phyloP scores from a whole-genome alignment of 2,113 vertebrate genomes.

The Daboia siamensis region DNA sequence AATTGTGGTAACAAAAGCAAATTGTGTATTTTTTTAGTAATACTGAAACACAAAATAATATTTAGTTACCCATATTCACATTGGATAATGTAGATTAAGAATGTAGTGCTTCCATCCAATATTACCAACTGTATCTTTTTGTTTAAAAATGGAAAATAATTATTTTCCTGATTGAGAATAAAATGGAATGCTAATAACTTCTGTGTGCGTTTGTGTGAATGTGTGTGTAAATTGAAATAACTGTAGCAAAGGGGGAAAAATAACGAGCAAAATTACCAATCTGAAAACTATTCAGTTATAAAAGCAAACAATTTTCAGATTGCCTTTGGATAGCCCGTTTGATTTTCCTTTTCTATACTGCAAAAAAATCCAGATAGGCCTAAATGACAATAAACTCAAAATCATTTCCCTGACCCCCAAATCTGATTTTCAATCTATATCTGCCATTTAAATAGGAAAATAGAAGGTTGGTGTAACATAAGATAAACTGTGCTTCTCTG shows the following conservation, averaged over 20 bases:
- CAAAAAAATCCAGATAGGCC: conserved; percentile 17
- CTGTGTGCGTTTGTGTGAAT: not conserved
- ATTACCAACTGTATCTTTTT: not conserved
- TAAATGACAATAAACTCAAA: conserved; percentile 44
- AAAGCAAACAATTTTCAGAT: conserved; percentile 23
- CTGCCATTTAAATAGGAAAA: conserved; percentile 70
- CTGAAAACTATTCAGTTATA: conserved; percentile 4
- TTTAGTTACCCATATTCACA: conserved; percentile 2
- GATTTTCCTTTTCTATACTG: not conserved
- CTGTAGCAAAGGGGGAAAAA: not conserved
- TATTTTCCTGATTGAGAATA: not conserved
- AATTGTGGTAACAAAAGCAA: not conserved
- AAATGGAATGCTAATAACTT: not conserved
- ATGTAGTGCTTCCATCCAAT: not conserved
- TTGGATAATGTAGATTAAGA: not conserved
- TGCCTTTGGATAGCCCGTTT: not conserved
- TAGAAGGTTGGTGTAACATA: conserved; percentile 35
- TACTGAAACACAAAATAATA: not conserved
- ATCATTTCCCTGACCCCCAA: conserved; percentile 63
- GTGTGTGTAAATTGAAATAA: not conserved
- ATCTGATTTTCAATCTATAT: conserved; percentile 65
- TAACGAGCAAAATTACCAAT: not conserved
- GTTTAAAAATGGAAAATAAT: not conserved
- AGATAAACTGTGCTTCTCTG: conserved; percentile 61
- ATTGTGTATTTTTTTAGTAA: not conserved